Base-by-base conservation (phyloP, 2,797 vertebrate species). In the Okamejei kenojei region DNA sequence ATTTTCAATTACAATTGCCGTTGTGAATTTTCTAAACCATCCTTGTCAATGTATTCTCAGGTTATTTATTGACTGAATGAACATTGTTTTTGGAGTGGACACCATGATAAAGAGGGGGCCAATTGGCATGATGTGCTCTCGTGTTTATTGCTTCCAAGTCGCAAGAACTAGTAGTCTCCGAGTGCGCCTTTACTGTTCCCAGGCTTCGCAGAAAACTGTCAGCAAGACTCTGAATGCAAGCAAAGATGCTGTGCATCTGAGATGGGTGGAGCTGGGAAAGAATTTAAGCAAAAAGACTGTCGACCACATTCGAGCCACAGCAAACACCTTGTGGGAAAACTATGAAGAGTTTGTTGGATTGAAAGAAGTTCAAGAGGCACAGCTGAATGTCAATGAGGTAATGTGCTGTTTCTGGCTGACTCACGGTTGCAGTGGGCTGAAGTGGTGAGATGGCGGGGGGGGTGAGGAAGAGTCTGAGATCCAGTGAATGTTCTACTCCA, bases 301-400 rank as follows among this genome's bases (percentile, higher is more conserved):
- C 68, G 96, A 96, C 65, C 95, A 94, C 1, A 94, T 96, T 0
- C 95, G 95, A 3, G 94, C 96, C 79, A 95, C 96, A 0, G 95
- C 97, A 93, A 97, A 96, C 95, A 96, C 94, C 88, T 99, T 98
- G 98, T 99, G 98, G 98, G 96, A 95, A 93, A 97, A 95, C 94
- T 99, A 99, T 0, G 99, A 99, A 94, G 98, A 98, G 95, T 99
- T 99, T 95, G 98, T 99, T 0, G 99, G 99, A 73, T 96, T 99
- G 78, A 98, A 95, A 38, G 99, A 99, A 94, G 98, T 99, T 94
- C 96, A 97, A 54, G 96, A 96, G 38, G 99, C 99, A 93, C 98
- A 99, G 95, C 96, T 97, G 54, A 98, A 98, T 0, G 99, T 99
- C 94, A 97, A 97, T 0, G 97, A 99, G 98, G 99, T 99, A 88